A percentile compares a stretch with the other conserved stretches of the same genome.
These are phyloP conservation scores for Serripes groenlandicus DNA, from an alignment of 2,888 invertebrate species.

Conservation along the genomic window DNA sequence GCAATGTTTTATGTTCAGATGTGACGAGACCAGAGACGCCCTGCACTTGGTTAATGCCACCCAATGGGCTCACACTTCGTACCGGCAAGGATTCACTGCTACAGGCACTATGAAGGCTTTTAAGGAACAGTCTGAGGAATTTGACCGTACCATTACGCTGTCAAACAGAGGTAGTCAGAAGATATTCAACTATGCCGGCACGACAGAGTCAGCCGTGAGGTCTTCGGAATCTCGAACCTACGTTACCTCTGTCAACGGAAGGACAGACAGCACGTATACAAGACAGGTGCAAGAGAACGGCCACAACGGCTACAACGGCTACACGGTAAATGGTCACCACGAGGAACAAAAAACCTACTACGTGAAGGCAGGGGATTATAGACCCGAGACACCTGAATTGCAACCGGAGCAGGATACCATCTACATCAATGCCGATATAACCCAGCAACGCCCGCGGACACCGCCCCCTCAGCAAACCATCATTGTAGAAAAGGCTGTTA, in stretches of 20 bases:
- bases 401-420: slow-evolving; percentile 43
- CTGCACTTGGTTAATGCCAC: slow-evolving; percentile 65
- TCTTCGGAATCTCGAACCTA: slow-evolving; percentile 48
- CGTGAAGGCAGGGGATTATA: slow-evolving; percentile 57
- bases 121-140: slow-evolving; percentile 56
- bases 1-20: slow-evolving; percentile 52
- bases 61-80: slow-evolving; percentile 57
- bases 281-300: background rate
- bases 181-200: slow-evolving; percentile 52
- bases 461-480: slow-evolving; percentile 58
- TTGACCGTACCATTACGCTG: slow-evolving; percentile 45
- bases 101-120: slow-evolving; percentile 54
- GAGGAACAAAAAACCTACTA: slow-evolving; percentile 38
- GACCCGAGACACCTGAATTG: slow-evolving; percentile 16
- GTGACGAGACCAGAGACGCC: slow-evolving; percentile 56
- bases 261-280: background rate
- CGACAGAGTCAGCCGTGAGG: slow-evolving; percentile 20
- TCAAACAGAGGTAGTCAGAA: slow-evolving; percentile 31
- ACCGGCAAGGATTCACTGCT: slow-evolving; percentile 43
- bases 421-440: slow-evolving; percentile 39
- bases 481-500: slow-evolving; percentile 55
- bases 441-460: slow-evolving; percentile 22
- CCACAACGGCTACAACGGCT: background rate
- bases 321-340: slow-evolving; percentile 1
- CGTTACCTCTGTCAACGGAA: slow-evolving; percentile 11